Evolutionary conservation across 2,797 vertebrate species (phyloP).

Genomic region (Anabacerthia variegaticeps): DNA sequence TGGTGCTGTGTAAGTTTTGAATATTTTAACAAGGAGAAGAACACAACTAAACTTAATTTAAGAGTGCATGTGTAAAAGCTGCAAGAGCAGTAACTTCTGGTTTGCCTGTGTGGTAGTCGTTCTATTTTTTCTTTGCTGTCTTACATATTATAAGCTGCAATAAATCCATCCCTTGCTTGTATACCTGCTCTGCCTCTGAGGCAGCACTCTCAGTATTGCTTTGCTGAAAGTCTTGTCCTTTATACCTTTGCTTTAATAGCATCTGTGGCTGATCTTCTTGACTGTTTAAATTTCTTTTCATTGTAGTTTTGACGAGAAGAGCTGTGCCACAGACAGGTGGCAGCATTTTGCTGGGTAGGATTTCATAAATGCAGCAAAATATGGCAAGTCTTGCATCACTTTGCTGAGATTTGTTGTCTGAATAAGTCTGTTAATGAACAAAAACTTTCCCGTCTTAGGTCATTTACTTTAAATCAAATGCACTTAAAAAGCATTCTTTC

Average conservation of each 20-base stretch:
- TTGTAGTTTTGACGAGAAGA: not conserved
- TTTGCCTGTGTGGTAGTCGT: accelerated
- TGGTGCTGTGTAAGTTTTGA: not conserved
- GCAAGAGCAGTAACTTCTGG: not conserved
- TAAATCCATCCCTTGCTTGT: not conserved
- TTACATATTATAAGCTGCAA: accelerated
- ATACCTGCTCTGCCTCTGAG: not conserved
- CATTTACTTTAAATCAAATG: not conserved
- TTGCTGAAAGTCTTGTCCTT: not conserved
- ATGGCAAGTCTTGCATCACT: not conserved
- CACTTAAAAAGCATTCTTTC: not conserved
- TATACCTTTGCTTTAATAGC: not conserved
- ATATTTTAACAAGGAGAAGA: not conserved
- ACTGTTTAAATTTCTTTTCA: not conserved
- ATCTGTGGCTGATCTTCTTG: not conserved
- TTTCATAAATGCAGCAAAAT: not conserved
- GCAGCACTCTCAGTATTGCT: not conserved
- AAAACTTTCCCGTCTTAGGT: not conserved
- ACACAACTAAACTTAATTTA: not conserved
- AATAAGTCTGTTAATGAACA: too few relatives aligned
- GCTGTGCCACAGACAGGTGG: not conserved
- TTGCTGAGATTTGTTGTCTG: not conserved
- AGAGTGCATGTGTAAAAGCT: not conserved
- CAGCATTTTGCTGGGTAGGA: not conserved
- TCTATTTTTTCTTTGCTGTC: not conserved